Evolutionary conservation across 2,113 vertebrate species (phyloP).

Genomic region (Calyptommatus sinebrachiatus): DNA sequence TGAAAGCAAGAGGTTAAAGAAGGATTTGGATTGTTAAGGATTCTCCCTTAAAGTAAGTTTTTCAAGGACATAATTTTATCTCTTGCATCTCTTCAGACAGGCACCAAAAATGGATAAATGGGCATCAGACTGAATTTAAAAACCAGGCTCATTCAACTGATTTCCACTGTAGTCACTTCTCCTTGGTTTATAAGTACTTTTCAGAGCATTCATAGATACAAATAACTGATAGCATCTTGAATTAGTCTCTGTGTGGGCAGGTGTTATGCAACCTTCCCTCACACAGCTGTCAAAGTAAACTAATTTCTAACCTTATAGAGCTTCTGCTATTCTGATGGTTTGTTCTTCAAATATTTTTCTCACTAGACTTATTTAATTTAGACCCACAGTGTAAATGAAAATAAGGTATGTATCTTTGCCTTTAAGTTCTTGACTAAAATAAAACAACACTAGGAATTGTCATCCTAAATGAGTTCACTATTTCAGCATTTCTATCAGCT

Average conservation of each 20-base stretch:
- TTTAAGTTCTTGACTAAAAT: not conserved
- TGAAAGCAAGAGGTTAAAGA: conserved; percentile 47
- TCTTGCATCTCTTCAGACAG: conserved; percentile 37
- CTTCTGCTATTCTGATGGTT: conserved; percentile 41
- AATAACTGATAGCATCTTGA: conserved; percentile 56
- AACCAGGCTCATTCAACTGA: conserved; percentile 12
- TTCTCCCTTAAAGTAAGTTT: conserved; percentile 39
- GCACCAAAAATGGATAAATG: conserved; percentile 25
- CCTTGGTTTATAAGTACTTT: conserved; percentile 41
- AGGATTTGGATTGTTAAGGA: conserved; percentile 35
- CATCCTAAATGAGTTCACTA: not conserved
- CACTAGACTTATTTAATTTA: not conserved
- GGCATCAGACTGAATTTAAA: conserved; percentile 1
- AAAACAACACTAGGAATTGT: not conserved
- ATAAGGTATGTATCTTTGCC: not conserved
- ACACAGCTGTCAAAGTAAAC: conserved; percentile 59
- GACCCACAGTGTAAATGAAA: not conserved
- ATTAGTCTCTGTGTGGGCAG: conserved; percentile 56
- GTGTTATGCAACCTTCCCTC: conserved; percentile 67
- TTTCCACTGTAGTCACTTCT: conserved; percentile 30
- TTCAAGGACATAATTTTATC: conserved; percentile 49
- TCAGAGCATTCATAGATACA: conserved; percentile 34
- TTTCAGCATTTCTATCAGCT: not conserved
- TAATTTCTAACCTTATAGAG: conserved; percentile 47
- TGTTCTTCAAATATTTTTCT: conserved; percentile 29